A percentile compares a stretch with the other conserved stretches of the same genome.
Evolutionary conservation across 2,888 invertebrate genomes (phyloP).

Genomic region (Stenoptilia bipunctidactyla): DNA sequence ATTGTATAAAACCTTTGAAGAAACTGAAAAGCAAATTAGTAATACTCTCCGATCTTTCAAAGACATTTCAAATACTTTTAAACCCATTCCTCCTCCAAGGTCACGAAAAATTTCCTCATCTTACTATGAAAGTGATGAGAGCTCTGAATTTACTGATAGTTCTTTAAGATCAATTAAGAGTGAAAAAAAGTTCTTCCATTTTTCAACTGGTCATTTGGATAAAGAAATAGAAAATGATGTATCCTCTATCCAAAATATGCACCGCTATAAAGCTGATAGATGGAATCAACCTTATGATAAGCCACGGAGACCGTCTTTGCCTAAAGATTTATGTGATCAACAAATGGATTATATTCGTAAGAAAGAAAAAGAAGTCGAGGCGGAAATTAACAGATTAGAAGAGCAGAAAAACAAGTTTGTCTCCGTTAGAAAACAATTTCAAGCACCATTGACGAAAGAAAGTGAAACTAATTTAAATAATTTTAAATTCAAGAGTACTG

Average conservation of each 20-base stretch:
- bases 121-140: slow-evolving; percentile 57
- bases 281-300: slow-evolving; percentile 27
- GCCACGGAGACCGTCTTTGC: slow-evolving; percentile 71
- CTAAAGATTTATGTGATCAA: slow-evolving; percentile 74
- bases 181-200: slow-evolving; percentile 52
- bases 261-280: slow-evolving; percentile 39
- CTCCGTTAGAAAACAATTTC: slow-evolving; percentile 31
- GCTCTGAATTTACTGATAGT: slow-evolving; percentile 48
- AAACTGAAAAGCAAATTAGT: slow-evolving; percentile 18
- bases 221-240: slow-evolving; percentile 62
- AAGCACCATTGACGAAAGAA: slow-evolving; percentile 50
- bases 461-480: slow-evolving; percentile 23
- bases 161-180: slow-evolving; percentile 46
- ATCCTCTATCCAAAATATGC: slow-evolving; percentile 60
- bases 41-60: slow-evolving; percentile 16
- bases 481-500: background rate
- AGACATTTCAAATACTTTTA: slow-evolving; percentile 27
- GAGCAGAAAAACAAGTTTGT: slow-evolving; percentile 46
- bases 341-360: slow-evolving; percentile 76
- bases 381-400: slow-evolving; percentile 75
- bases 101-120: slow-evolving; percentile 45
- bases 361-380: slow-evolving; percentile 77
- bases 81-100: slow-evolving; percentile 51
- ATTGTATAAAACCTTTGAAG: slow-evolving; percentile 20
- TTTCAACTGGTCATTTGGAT: slow-evolving; percentile 55